phyloP scores from a whole-genome alignment of 2,888 invertebrate species.

The Drosophila villosipedis region DNA sequence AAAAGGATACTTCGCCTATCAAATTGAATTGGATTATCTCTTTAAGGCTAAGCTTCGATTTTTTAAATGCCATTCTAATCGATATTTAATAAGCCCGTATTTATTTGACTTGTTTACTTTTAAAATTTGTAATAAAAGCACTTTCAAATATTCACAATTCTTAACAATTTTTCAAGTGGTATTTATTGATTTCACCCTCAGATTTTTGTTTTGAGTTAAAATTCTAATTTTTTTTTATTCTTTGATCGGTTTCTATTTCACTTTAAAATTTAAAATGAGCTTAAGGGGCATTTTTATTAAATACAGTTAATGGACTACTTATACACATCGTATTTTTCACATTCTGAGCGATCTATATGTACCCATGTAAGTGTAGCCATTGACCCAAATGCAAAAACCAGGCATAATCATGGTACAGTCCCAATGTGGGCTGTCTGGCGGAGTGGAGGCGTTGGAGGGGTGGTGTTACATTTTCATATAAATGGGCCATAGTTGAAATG shows the following conservation, averaged over 20 bases:
- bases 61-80: background rate
- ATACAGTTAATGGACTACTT: background rate
- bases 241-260: background rate
- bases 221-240: background rate
- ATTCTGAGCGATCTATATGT: background rate
- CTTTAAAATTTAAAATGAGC: background rate
- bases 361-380: conserved; percentile 20
- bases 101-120: background rate
- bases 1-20: conserved; percentile 6
- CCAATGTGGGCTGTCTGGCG: conserved; percentile 12
- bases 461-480: conserved; percentile 51
- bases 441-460: background rate
- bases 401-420: conserved; percentile 16
- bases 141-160: background rate
- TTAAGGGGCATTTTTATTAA: background rate
- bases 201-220: background rate
- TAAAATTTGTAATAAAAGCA: background rate
- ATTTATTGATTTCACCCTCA: background rate
- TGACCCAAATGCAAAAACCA: conserved; percentile 52
- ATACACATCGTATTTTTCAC: background rate
- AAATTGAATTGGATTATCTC: background rate
- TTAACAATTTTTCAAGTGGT: background rate
- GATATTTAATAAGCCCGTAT: background rate
- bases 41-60: background rate
- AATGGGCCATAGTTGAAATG: conserved; percentile 54